These are phyloP conservation scores for Alosa alosa DNA, from an alignment of 2,113 vertebrate species.

Conservation along the genomic window DNA sequence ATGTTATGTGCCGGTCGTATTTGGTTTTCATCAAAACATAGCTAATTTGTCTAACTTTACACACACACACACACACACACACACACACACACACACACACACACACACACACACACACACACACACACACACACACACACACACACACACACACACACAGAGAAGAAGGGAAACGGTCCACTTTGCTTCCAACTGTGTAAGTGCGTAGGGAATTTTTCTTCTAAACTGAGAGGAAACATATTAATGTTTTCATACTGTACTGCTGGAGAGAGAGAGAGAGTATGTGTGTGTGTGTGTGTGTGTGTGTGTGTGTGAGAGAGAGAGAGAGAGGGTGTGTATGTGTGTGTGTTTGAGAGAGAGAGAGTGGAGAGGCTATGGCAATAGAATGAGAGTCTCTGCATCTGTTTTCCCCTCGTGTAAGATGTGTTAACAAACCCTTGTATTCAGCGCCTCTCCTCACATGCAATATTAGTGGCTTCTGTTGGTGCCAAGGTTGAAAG, in stretches of 20 bases:
- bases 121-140: conserved; percentile 3
- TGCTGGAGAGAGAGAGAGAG: not conserved
- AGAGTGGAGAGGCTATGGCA: not conserved
- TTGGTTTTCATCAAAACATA: not conserved
- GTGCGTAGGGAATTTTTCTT: not conserved
- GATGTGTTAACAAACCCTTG: not conserved
- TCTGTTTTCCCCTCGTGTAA: not conserved
- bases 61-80: not conserved
- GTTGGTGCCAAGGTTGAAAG: not conserved
- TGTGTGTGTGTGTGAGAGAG: not conserved
- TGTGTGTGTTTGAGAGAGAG: too few species aligned
- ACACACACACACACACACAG: conserved; percentile 7
- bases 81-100: not conserved
- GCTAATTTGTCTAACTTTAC: not conserved
- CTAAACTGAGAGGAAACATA: not conserved
- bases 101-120: conserved; percentile 5
- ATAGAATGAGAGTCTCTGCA: not conserved
- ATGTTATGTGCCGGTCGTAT: not conserved
- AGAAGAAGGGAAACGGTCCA: not conserved
- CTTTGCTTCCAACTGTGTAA: conserved; percentile 2
- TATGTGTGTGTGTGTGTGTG: not conserved
- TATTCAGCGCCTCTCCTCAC: not conserved
- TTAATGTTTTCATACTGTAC: not conserved
- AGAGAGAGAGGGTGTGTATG: too few species aligned
- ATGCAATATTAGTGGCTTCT: not conserved